A percentile compares a stretch with the other conserved stretches of the same genome.
These are phyloP conservation scores for Drosophila incognita DNA, from an alignment of 2,888 invertebrate genomes.

Conservation along the genomic window DNA sequence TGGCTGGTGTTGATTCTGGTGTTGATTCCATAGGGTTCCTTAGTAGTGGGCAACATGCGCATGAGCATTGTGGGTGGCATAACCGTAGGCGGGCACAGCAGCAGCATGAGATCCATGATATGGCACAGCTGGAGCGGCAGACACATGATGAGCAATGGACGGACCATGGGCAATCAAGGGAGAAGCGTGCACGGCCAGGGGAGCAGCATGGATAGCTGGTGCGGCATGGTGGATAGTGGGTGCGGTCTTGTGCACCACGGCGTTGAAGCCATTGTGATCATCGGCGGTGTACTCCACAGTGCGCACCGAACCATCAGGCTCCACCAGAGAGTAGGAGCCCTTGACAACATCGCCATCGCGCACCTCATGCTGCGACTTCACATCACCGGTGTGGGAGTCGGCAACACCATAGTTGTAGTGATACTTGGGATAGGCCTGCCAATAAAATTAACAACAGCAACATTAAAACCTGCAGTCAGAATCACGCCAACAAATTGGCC, in stretches of 20 bases:
- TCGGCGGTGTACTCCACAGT: constrained; percentile 85
- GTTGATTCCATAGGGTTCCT: constrained; percentile 31
- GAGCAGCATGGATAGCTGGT: constrained; percentile 59
- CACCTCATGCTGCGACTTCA: constrained; percentile 85
- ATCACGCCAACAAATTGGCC: constrained; percentile 25
- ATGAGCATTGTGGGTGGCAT: constrained; percentile 81
- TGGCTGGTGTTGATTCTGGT: neutral
- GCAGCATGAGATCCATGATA: constrained; percentile 79
- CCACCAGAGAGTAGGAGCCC: constrained; percentile 85
- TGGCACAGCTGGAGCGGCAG: constrained; percentile 80
- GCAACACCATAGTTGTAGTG: constrained; percentile 85
- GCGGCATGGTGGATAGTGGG: constrained; percentile 83
- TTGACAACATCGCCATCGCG: constrained; percentile 85
- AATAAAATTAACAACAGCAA: neutral
- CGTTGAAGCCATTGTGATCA: constrained; percentile 85
- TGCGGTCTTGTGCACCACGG: constrained; percentile 85
- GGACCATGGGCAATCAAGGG: constrained; percentile 69
- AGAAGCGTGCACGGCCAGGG: constrained; percentile 57
- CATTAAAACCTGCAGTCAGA: constrained; percentile 11
- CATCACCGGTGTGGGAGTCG: constrained; percentile 85
- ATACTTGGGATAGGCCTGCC: constrained; percentile 84
- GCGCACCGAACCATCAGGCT: constrained; percentile 85
- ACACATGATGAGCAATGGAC: constrained; percentile 79
- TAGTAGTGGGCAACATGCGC: constrained; percentile 82
- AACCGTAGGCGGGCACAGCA: constrained; percentile 79